These are phyloP conservation scores for Telenomus remus DNA, from an alignment of 1,140 invertebrate genomes.

Conservation along the genomic window DNA sequence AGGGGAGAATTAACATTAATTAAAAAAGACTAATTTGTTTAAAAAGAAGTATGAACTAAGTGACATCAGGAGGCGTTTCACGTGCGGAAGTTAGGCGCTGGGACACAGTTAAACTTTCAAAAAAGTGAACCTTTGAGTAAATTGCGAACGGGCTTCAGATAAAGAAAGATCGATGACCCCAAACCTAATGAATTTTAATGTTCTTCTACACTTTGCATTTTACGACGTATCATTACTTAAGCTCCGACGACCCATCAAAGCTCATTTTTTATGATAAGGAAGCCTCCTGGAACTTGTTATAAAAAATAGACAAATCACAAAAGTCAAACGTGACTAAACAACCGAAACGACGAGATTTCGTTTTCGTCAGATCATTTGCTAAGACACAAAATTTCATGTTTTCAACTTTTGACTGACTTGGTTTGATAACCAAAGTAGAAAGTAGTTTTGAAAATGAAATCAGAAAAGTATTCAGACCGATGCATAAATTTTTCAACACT, in stretches of 20 bases:
- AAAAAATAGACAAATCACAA: slow-evolving; percentile 37
- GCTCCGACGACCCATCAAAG: slow-evolving; percentile 52
- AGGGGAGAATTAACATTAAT: slow-evolving; percentile 28
- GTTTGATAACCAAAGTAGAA: too few species aligned
- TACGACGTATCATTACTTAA: slow-evolving; percentile 59
- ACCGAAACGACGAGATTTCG: slow-evolving; percentile 20
- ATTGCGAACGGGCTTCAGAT: slow-evolving; percentile 54
- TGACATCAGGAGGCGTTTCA: slow-evolving; percentile 48
- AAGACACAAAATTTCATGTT: too few species aligned
- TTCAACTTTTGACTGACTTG: too few species aligned
- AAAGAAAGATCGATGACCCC: slow-evolving; percentile 60
- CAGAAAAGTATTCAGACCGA: too few species aligned
- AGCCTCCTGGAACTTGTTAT: slow-evolving; percentile 32
- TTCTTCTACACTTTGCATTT: slow-evolving; percentile 56
- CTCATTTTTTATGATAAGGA: slow-evolving; percentile 55
- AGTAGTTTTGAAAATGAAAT: too few species aligned
- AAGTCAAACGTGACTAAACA: slow-evolving; percentile 36
- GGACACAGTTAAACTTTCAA: slow-evolving; percentile 48
- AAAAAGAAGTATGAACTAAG: slow-evolving; percentile 25
- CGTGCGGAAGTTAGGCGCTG: slow-evolving; percentile 28
- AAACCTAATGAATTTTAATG: slow-evolving; percentile 60
- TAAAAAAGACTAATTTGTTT: slow-evolving; percentile 38
- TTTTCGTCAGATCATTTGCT: background rate
- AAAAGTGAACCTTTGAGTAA: slow-evolving; percentile 54
- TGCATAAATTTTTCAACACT: too few species aligned